A percentile compares a stretch with the other conserved stretches of the same genome.
phyloP scores from a whole-genome alignment of 2,797 vertebrate species.

The Lacerta viridis region DNA sequence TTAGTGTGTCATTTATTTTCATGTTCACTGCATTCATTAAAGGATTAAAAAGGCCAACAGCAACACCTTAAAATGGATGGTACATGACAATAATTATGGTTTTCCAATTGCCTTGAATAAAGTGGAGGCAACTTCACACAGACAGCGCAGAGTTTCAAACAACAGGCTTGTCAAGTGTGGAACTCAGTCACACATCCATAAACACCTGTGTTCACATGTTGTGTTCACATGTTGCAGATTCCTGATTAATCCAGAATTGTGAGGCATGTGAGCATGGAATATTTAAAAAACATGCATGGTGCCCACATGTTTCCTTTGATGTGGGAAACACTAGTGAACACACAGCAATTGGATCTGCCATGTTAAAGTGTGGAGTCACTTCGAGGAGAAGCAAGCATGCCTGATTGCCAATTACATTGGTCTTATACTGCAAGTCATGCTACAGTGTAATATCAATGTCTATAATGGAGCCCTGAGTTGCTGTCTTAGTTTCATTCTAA shows the following conservation, averaged over 20 bases:
- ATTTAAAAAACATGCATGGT: neutral
- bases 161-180: neutral
- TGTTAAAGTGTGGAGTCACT: neutral
- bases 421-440: neutral
- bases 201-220: neutral
- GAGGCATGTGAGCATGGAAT: neutral
- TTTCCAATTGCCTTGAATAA: neutral
- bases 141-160: neutral
- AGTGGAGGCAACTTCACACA: neutral
- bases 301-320: neutral
- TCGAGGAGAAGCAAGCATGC: neutral
- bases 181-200: neutral
- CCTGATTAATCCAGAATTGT: neutral
- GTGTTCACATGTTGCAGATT: neutral
- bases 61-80: neutral
- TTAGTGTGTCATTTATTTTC: neutral
- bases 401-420: neutral
- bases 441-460: no score
- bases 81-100: neutral
- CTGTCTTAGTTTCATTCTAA: slow-evolving; percentile 5
- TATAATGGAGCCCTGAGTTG: neutral
- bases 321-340: neutral
- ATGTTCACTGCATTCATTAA: neutral
- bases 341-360: neutral
- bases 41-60: neutral